Evolutionary conservation across 2,888 invertebrate genomes (phyloP).

Genomic region (Lordiphosa andalusiaca): DNA sequence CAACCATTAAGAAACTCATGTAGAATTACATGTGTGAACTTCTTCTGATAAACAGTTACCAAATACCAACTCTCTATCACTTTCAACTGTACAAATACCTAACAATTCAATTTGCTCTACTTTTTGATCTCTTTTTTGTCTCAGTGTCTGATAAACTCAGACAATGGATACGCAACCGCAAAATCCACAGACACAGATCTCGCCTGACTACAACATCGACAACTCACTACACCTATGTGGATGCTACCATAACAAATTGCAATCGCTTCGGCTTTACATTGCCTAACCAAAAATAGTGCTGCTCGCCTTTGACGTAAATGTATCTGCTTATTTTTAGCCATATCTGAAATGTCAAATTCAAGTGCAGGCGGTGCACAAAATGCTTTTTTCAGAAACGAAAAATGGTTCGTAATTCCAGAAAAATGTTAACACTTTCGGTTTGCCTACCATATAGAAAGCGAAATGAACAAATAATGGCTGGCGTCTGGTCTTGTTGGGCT

Average conservation of each 20-base stretch:
- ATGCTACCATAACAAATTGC: too few relatives aligned
- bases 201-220: conserved; percentile 55
- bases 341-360: conserved; percentile 60
- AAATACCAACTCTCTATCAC: too few relatives aligned
- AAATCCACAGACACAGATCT: conserved; percentile 12
- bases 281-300: conserved; percentile 57
- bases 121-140: background rate
- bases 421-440: conserved; percentile 19
- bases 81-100: too few relatives aligned
- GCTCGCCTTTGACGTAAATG: conserved; percentile 28
- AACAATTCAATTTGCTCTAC: too few relatives aligned
- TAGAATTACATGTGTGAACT: too few relatives aligned
- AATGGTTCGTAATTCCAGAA: conserved; percentile 23
- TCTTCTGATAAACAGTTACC: too few relatives aligned
- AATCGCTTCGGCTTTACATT: conserved; percentile 39
- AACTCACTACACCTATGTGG: too few relatives aligned
- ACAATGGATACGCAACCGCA: conserved; percentile 43
- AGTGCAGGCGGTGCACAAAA: conserved; percentile 37
- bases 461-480: conserved; percentile 40
- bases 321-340: conserved; percentile 47
- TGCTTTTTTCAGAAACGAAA: conserved; percentile 26
- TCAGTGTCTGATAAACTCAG: conserved; percentile 31
- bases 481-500: conserved; percentile 19
- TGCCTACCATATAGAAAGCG: conserved; percentile 17
- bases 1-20: too few relatives aligned